Evolutionary conservation across 2,113 vertebrate species (phyloP), one percentile per base, ranked within the genome.

Genomic region (Apistogramma diplotaenia): DNA sequence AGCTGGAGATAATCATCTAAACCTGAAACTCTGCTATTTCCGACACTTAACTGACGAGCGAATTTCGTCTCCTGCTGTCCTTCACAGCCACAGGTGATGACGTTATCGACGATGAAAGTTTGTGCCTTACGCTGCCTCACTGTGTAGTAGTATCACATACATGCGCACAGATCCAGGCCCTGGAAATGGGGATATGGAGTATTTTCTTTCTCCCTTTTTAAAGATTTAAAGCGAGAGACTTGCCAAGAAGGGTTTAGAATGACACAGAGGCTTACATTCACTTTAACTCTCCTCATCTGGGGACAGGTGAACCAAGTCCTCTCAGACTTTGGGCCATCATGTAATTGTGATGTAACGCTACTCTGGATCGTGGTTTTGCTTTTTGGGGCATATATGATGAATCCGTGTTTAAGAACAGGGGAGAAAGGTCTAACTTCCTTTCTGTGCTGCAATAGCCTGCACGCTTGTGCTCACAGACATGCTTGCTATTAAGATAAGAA

Each of bases 161-260:
- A 33, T 62, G 13, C 16, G 72, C 57, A 21, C 61, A 74, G 75
- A 85, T 82, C 71, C 77, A 35, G 87, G 76, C 74, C 78, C 75
- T 70, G 82, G 77, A 85, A 87, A 82, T 27, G 18, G 56, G 10
- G 29, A 31, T 70, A 2, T 10, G 49, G 40, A 31, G 61, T 59
- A 51, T 86, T 90, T 53, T 82, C 61, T 81, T 79, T 84, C 71
- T 74, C 65, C 21, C 74, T 61, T 92, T 78, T 92, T 78, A 90
- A 91, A 88, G 59, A 83, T 91, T 92, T 84, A 86, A 83, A 78
- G 82, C 46, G 70, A 81, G 9, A 31, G 35, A 73, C 76, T 84
- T 6, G 3, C 62, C 4, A 55, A 25, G 62, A 43, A 16, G 56
- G 78, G 79, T 87, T 89, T 89, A 74, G 40, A 59, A 67, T 84